These are phyloP conservation scores for Rotaria macrura DNA, from an alignment of 2,888 invertebrate species.

Conservation along the genomic window DNA sequence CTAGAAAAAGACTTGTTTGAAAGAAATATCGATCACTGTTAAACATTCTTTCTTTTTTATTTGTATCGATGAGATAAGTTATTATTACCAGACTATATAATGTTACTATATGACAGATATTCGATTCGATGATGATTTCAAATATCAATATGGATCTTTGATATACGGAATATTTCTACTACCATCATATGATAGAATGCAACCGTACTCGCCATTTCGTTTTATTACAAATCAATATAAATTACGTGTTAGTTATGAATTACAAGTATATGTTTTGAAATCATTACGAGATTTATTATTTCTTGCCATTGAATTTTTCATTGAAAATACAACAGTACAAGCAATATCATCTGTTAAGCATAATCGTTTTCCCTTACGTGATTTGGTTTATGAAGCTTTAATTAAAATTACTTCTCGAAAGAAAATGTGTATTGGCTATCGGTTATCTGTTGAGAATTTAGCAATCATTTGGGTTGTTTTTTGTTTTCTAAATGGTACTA, in stretches of 20 bases:
- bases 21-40: no score
- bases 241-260: not conserved
- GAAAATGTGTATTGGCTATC: not conserved
- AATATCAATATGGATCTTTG: not conserved
- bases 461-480: not conserved
- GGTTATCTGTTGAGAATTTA: not conserved
- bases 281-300: not conserved
- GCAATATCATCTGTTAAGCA: not conserved
- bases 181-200: not conserved
- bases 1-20: no score
- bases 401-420: not conserved
- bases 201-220: not conserved
- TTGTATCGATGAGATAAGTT: not conserved
- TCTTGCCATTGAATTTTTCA: not conserved
- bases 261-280: not conserved
- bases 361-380: not conserved
- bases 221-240: not conserved
- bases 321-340: not conserved
- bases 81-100: not conserved
- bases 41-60: not conserved
- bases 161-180: not conserved
- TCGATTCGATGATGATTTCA: not conserved
- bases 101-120: not conserved
- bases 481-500: not conserved
- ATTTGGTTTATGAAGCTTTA: not conserved